These are phyloP conservation scores for Julus scanicus DNA, from an alignment of 2,888 invertebrate genomes.

Conservation along the genomic window DNA sequence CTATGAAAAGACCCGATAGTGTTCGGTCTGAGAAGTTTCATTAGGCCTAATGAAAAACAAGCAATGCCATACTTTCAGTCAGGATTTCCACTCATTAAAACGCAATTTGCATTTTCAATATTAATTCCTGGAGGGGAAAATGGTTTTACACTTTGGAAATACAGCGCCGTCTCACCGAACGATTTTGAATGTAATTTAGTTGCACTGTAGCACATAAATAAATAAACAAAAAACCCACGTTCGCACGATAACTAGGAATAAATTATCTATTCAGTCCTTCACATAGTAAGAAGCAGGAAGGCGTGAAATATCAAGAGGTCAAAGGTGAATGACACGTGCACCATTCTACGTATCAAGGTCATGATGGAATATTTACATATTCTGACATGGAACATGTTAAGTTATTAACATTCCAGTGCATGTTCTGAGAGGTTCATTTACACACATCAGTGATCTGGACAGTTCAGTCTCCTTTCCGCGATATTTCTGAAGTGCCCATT, in stretches of 20 bases:
- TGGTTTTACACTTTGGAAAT: slow-evolving; percentile 5
- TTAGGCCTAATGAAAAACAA: slow-evolving; percentile 31
- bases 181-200: slow-evolving; percentile 24
- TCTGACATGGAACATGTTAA: background rate
- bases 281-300: background rate
- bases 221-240: slow-evolving; percentile 27
- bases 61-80: background rate
- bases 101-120: slow-evolving; percentile 24
- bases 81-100: slow-evolving; percentile 21
- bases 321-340: background rate
- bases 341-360: background rate
- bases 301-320: slow-evolving; percentile 9
- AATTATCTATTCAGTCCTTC: background rate
- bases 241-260: slow-evolving; percentile 7
- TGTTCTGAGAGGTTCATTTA: too few relatives aligned
- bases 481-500: too few relatives aligned
- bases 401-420: background rate
- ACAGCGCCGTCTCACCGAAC: background rate
- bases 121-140: slow-evolving; percentile 34
- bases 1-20: background rate
- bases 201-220: slow-evolving; percentile 27
- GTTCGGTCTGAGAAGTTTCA: background rate
- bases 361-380: background rate
- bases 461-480: too few relatives aligned
- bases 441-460: too few relatives aligned